Evolutionary conservation across 2,797 vertebrate genomes (phyloP).

Genomic region (Mormyrops boulengeri): DNA sequence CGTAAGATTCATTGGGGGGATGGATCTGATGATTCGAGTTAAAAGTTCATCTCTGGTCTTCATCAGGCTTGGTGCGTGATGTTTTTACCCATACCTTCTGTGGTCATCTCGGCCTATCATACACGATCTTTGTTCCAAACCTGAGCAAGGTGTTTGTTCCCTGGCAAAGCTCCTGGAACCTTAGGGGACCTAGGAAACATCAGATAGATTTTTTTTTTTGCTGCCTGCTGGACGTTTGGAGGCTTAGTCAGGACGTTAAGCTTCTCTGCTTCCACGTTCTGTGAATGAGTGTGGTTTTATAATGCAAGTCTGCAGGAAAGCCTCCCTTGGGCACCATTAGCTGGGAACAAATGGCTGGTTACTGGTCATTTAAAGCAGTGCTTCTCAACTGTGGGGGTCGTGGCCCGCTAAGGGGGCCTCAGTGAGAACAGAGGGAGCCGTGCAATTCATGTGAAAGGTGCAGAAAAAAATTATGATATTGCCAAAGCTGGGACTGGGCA

Average conservation of each 20-base stretch:
- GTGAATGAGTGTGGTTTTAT: not conserved
- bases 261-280: not conserved
- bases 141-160: not conserved
- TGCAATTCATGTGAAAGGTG: not conserved
- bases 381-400: not conserved
- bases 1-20: not conserved
- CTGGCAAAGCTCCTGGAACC: not conserved
- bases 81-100: not conserved
- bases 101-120: not conserved
- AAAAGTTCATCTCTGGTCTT: not conserved
- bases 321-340: not conserved
- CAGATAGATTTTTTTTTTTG: not conserved
- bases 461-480: not conserved
- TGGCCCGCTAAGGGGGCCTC: not conserved
- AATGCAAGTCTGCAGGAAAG: not conserved
- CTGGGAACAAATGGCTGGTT: not conserved
- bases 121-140: not conserved
- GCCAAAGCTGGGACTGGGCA: not conserved
- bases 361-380: not conserved
- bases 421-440: not conserved
- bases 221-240: not conserved
- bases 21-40: not conserved
- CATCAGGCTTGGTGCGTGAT: not conserved
- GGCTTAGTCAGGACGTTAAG: not conserved
- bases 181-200: not conserved